Percentiles rank a stretch among this genome's conserved stretches.
phyloP scores from a whole-genome alignment of 2,888 invertebrate species.

The Macrophya annulata region DNA sequence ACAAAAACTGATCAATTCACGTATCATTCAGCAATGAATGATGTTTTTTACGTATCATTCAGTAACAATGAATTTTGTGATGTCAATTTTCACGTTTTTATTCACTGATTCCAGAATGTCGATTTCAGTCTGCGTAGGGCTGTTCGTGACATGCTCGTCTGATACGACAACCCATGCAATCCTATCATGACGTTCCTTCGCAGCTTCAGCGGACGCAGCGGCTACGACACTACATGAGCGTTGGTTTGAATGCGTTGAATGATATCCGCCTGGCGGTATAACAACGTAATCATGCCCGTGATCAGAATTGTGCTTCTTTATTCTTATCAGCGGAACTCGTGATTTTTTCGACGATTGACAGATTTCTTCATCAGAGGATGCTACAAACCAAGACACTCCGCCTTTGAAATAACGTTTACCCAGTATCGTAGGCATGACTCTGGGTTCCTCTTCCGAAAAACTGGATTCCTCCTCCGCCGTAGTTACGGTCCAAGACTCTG shows the following conservation, averaged over 20 bases:
- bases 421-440: too few species aligned
- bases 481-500: too few species aligned
- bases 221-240: too few species aligned
- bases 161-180: not conserved
- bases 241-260: not conserved
- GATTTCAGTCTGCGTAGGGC: not conserved
- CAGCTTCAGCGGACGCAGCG: not conserved
- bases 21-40: conserved; percentile 27
- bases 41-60: too few species aligned
- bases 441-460: too few species aligned
- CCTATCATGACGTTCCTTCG: not conserved
- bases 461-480: too few species aligned
- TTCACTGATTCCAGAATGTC: not conserved
- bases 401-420: too few species aligned
- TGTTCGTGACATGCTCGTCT: not conserved
- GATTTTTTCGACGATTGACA: too few species aligned
- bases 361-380: too few species aligned
- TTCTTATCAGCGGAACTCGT: too few species aligned
- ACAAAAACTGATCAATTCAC: conserved; percentile 4
- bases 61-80: not conserved
- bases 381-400: too few species aligned
- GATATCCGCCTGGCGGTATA: not conserved
- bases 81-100: not conserved
- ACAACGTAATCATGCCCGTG: not conserved
- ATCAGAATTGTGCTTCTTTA: not conserved